phyloP scores from a whole-genome alignment of 2,797 vertebrate species.

The Chaunax sp. region DNA sequence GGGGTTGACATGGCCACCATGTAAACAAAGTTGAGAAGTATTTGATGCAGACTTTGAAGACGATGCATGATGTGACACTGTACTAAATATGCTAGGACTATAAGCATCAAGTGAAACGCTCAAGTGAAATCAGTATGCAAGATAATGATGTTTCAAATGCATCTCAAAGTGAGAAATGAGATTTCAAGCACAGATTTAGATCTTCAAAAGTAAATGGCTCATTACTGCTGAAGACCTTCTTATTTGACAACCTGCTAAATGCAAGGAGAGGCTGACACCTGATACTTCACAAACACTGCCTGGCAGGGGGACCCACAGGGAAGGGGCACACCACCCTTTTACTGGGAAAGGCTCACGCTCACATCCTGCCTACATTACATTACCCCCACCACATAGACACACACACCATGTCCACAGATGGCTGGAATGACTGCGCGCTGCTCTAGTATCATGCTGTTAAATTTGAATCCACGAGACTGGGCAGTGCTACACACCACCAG shows the following conservation, averaged over 20 bases:
- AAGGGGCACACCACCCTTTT: slow-evolving; percentile 80
- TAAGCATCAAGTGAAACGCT: background rate
- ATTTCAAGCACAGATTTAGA: slow-evolving; percentile 22
- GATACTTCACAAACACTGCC: slow-evolving; percentile 83
- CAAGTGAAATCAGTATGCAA: background rate
- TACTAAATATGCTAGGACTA: slow-evolving; percentile 2
- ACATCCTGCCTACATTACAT: slow-evolving; percentile 82
- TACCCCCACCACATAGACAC: slow-evolving; percentile 74
- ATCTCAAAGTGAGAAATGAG: slow-evolving; percentile 6
- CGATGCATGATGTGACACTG: slow-evolving; percentile 2
- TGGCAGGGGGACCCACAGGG: slow-evolving; percentile 77
- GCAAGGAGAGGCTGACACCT: slow-evolving; percentile 71
- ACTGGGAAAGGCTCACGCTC: slow-evolving; percentile 75
- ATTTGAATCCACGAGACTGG: slow-evolving; percentile 89
- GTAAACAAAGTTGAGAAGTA: slow-evolving; percentile 35
- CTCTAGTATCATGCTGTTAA: slow-evolving; percentile 95
- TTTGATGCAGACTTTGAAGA: slow-evolving; percentile 12
- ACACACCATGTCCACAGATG: slow-evolving; percentile 81
- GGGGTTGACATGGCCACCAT: background rate
- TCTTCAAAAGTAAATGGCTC: slow-evolving; percentile 52
- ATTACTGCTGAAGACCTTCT: slow-evolving; percentile 53
- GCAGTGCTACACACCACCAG: slow-evolving; percentile 89
- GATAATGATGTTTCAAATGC: background rate
- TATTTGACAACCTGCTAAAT: slow-evolving; percentile 80
- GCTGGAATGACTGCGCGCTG: slow-evolving; percentile 88